A percentile compares a stretch with the other conserved stretches of the same genome.
These are phyloP conservation scores for Ceratoteleas bidentatus DNA, from an alignment of 1,140 invertebrate genomes.

Conservation along the genomic window DNA sequence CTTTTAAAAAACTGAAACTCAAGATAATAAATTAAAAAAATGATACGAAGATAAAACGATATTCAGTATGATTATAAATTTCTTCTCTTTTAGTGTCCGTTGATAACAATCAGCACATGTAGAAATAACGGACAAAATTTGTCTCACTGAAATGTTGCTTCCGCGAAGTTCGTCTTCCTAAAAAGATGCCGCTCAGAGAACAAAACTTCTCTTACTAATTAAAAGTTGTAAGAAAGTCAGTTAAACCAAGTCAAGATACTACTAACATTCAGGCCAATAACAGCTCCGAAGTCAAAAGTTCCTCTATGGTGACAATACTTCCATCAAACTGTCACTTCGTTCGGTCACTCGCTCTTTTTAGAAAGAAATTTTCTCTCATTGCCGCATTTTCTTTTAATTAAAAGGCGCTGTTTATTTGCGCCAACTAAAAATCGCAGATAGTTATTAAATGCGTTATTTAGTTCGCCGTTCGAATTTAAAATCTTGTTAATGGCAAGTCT, in stretches of 20 bases:
- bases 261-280: constrained; percentile 46
- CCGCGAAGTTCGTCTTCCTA: constrained; percentile 14
- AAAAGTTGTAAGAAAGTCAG: constrained; percentile 51
- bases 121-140: constrained; percentile 4
- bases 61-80: constrained; percentile 4
- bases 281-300: constrained; percentile 57
- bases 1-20: neutral
- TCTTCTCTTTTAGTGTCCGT: constrained; percentile 14
- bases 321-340: constrained; percentile 43
- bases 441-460: constrained; percentile 12
- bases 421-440: neutral
- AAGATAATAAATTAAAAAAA: neutral
- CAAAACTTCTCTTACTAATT: constrained; percentile 46
- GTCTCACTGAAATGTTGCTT: constrained; percentile 9
- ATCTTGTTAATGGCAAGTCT: too few species aligned
- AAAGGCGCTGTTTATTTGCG: constrained; percentile 25
- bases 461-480: too few species aligned
- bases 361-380: constrained; percentile 22
- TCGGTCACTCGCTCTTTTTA: constrained; percentile 6
- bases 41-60: neutral
- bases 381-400: constrained; percentile 40
- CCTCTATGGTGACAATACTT: constrained; percentile 34
- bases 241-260: constrained; percentile 57
- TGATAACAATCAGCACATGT: constrained; percentile 1
- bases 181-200: constrained; percentile 7